A percentile compares a stretch with the other conserved stretches of the same genome.
These are phyloP conservation scores for Sminthopsis crassicaudata DNA, from an alignment of 2,113 vertebrate species.

Conservation along the genomic window DNA sequence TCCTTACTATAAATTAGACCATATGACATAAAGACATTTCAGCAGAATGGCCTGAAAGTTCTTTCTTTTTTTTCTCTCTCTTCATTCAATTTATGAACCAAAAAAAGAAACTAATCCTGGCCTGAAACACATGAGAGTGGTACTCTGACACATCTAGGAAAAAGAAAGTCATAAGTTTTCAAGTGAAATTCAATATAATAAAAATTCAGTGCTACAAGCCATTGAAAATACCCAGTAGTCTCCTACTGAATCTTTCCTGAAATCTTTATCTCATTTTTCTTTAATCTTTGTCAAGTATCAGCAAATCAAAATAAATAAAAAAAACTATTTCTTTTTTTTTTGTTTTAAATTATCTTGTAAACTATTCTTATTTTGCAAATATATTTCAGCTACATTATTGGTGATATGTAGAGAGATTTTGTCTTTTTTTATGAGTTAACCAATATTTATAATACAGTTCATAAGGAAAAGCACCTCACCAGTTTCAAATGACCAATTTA, in stretches of 20 bases:
- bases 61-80: conserved; percentile 1
- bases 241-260: conserved; percentile 12
- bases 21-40: background rate
- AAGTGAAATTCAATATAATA: conserved; percentile 8
- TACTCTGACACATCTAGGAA: background rate
- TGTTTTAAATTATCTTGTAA: conserved; percentile 30
- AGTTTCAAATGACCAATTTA: conserved; percentile 25
- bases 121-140: background rate
- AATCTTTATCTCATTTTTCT: background rate
- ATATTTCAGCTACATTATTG: background rate
- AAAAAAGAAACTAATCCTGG: conserved; percentile 13
- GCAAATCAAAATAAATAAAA: conserved; percentile 18
- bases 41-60: background rate
- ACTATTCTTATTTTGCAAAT: conserved; percentile 30
- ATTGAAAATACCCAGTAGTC: background rate
- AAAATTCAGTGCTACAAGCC: background rate
- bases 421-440: background rate
- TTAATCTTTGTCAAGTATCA: background rate
- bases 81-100: conserved; percentile 16
- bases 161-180: conserved; percentile 1
- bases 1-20: background rate
- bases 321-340: background rate
- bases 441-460: background rate
- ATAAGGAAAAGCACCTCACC: conserved; percentile 15
- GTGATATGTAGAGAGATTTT: background rate